Percentiles rank a stretch among this genome's conserved stretches.
These are phyloP conservation scores for Thalassarche chlororhynchos DNA, from an alignment of 2,113 vertebrate species.

Conservation along the genomic window DNA sequence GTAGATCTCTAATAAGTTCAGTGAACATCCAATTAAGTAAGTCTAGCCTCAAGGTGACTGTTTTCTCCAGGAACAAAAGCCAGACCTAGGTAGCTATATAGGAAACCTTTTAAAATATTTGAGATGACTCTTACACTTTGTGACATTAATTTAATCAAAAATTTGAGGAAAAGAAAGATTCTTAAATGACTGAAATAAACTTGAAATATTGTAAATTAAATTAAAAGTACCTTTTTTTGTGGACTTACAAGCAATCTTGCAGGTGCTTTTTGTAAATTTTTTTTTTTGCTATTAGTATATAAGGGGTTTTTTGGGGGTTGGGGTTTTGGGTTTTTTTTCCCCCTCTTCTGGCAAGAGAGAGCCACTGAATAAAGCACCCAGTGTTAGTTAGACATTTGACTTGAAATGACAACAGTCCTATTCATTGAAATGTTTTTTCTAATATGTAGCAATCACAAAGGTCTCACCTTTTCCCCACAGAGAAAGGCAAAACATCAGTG, in stretches of 20 bases:
- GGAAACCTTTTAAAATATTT: neutral
- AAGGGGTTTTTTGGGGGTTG: fast-evolving
- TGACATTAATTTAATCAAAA: neutral
- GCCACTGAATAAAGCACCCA: neutral
- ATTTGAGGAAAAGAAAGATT: neutral
- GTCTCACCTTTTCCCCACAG: neutral
- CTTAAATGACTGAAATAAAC: neutral
- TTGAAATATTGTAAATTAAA: neutral
- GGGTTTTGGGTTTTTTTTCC: neutral
- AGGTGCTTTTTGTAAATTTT: neutral
- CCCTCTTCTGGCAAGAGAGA: neutral
- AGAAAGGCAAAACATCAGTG: neutral
- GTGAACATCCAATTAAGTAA: neutral
- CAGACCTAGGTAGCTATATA: neutral
- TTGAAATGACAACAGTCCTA: neutral
- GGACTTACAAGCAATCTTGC: neutral
- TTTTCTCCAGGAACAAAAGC: neutral
- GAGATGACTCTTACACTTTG: neutral
- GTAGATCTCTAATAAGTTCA: neutral
- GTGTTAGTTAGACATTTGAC: neutral
- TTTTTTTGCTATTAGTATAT: neutral
- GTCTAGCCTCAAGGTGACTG: neutral
- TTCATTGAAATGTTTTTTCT: neutral
- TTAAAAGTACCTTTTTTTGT: neutral
- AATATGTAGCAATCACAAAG: neutral